phyloP scores from a whole-genome alignment of 2,113 vertebrate genomes.

The Ursus arctos region DNA sequence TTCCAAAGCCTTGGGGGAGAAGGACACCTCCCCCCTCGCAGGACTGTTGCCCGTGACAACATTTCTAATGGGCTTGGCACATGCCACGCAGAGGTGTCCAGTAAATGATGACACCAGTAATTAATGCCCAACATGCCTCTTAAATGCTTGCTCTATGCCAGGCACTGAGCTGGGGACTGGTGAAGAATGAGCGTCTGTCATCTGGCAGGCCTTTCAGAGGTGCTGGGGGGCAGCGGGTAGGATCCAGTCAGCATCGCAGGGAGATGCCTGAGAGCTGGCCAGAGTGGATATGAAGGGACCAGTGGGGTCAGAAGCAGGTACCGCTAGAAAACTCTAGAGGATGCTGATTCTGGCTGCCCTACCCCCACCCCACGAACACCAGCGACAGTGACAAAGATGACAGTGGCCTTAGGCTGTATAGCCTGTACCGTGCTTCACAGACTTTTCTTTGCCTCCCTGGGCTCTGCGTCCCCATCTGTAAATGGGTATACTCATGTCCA shows the following conservation, averaged over 20 bases:
- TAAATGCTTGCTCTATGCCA: too few species aligned
- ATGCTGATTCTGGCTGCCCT: accelerated
- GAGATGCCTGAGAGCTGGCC: background rate
- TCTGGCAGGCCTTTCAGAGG: background rate
- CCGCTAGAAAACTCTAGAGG: background rate
- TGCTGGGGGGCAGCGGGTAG: background rate
- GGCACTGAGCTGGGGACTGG: background rate
- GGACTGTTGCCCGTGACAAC: background rate
- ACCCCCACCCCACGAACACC: background rate
- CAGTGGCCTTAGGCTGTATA: background rate
- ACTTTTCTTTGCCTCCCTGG: background rate
- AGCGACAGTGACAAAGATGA: accelerated
- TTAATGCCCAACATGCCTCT: background rate
- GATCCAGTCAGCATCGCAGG: background rate
- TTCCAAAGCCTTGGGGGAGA: background rate
- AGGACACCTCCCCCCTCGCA: background rate
- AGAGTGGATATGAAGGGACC: background rate
- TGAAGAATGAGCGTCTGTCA: background rate
- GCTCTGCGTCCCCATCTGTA: background rate
- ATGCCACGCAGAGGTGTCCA: background rate
- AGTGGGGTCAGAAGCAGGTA: background rate
- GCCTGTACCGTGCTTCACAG: background rate
- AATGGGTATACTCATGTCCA: background rate
- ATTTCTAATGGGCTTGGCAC: background rate
- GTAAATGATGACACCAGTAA: background rate